Evolutionary conservation across 2,113 vertebrate species (phyloP), one percentile per base, ranked within the genome.

Genomic region (Thunnus maccoyii): DNA sequence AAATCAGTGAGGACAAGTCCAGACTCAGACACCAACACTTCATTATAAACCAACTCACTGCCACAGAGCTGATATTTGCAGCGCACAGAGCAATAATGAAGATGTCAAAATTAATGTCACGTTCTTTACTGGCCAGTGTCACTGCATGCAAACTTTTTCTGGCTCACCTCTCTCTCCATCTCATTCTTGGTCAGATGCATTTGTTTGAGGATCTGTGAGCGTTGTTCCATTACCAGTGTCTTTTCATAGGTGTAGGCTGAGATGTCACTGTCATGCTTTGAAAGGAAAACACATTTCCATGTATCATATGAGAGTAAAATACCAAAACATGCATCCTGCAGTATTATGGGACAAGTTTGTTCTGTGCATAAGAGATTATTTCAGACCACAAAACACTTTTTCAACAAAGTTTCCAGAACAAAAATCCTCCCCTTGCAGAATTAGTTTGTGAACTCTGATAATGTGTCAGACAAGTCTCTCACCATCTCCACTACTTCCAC

Each of bases 401-500:
- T 57, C 17, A 18, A 32, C 9, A 9, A 7, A 68, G 18, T 32
- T n/a, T 22, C 1, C 6, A 14, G 36, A 51, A 36, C 2, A 63
- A 47, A 18, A 73, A 1, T n/a, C 11, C 1, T 20, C 20, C 46
- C 22, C 3, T 17, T 10, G 44, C 27, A 55, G 25, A 15, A 50
- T 67, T 9, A 22, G 14, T 32, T 68, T 57, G 15, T 76, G 10
- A 72, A 44, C 52, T 44, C 20, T 9, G 58, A 64, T 32, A 14
- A 67, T 25, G 47, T 72, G 65, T 56, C 67, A 76, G 75, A 80
- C 10, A n/a, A 51, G 63, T 85, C 48, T 86, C 94, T 94, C 94
- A 99, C 98, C 98, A 99, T 97, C 92, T 99, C 98, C 86, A 99
- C 98, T 86, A 99, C 98, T 88, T 99, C 98, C 67, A 99, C 97